A percentile compares a stretch with the other conserved stretches of the same genome.
Conservation (phyloP, 2,888 invertebrate species). For the Papilio elwesi region DNA sequence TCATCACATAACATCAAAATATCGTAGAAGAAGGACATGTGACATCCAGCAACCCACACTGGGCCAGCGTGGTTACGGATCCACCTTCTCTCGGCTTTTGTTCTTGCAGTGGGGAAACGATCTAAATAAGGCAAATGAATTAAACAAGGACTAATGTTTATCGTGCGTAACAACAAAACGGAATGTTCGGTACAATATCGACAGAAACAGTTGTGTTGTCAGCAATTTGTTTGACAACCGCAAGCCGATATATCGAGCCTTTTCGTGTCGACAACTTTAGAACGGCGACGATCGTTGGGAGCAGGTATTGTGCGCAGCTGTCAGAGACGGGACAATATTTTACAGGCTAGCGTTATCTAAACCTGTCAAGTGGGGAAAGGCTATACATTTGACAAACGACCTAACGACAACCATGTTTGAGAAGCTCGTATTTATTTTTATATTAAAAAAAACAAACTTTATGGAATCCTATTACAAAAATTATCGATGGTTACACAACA, state of each 20-base stretch:
- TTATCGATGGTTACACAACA: not conserved
- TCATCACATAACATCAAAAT: no score
- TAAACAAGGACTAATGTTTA: not conserved
- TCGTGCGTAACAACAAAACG: not conserved
- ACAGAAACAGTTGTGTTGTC: constrained; percentile 21
- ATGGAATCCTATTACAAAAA: not conserved
- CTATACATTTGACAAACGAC: constrained; percentile 14
- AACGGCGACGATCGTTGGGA: not conserved
- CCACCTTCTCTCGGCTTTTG: no score
- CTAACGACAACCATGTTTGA: not conserved
- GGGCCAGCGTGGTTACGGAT: no score
- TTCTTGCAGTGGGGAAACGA: no score
- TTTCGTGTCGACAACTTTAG: constrained; percentile 11
- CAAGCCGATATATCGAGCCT: constrained; percentile 22
- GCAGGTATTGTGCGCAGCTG: constrained; percentile 15
- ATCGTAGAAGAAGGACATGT: no score
- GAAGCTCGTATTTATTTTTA: constrained; percentile 1
- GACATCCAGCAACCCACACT: no score
- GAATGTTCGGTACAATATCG: not conserved
- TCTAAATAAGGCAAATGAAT: not conserved
- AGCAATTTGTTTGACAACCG: constrained; percentile 29
- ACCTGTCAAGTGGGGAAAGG: constrained; percentile 6
- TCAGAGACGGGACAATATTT: constrained; percentile 18
- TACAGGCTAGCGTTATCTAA: constrained; percentile 22
- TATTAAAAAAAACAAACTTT: not conserved